Evolutionary conservation across 2,797 vertebrate species (phyloP).

Genomic region (Schizothorax lantsangensis): DNA sequence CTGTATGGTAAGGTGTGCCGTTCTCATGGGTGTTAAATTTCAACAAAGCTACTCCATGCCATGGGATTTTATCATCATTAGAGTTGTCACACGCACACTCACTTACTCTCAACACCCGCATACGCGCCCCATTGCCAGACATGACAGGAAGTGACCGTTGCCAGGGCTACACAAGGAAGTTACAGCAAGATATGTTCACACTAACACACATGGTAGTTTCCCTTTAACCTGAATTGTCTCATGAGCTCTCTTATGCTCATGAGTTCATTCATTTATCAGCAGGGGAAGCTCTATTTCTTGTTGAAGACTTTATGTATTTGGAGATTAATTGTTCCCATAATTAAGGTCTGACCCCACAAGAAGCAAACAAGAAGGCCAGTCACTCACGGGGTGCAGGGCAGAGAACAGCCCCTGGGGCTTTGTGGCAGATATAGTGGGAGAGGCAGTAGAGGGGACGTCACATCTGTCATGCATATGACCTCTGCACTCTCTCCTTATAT

Average conservation of each 20-base stretch:
- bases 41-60: slow-evolving; percentile 29
- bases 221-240: background rate
- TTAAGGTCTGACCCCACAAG: background rate
- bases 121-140: background rate
- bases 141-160: slow-evolving; percentile 24
- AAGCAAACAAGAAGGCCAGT: background rate
- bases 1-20: slow-evolving; percentile 5
- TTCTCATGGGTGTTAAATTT: slow-evolving; percentile 38
- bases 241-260: background rate
- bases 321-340: background rate
- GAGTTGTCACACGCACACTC: background rate
- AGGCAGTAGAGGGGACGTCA: background rate
- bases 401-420: slow-evolving; percentile 6
- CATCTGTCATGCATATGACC: background rate
- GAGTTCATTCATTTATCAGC: slow-evolving; percentile 1
- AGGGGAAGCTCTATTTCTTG: background rate
- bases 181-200: background rate
- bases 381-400: background rate
- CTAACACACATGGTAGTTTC: slow-evolving; percentile 1
- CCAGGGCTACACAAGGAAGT: slow-evolving; percentile 2
- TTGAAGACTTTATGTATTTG: background rate
- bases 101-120: slow-evolving; percentile 1
- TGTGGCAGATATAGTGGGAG: background rate
- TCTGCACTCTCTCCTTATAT: background rate
- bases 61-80: background rate